Conservation (phyloP, 2,113 vertebrate genomes). For the cattle (Bos taurus) region ARS-UCD2.0 NC_037354.1:19208001-19208500, state of each 20-base stretch:
- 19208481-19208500: constrained; percentile 70
- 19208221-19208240: too few relatives aligned
- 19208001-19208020: too few relatives aligned
- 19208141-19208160: too few relatives aligned
- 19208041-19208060: too few relatives aligned
- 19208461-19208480: constrained; percentile 71
- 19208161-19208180: too few relatives aligned
- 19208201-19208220: too few relatives aligned
- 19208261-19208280: constrained; percentile 96
- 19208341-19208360: constrained; percentile 92
- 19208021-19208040: too few relatives aligned
- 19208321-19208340: constrained; percentile 98
- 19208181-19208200: too few relatives aligned
- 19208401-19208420: constrained; percentile 64
- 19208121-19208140: too few relatives aligned
- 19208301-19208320: constrained; percentile 97
- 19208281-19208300: constrained; percentile 95
- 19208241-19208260: constrained; percentile 90
- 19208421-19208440: constrained; percentile 71
- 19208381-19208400: constrained; percentile 29
- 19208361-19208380: constrained; percentile 88
- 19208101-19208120: too few relatives aligned
- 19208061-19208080: too few relatives aligned
- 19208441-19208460: constrained; percentile 68
- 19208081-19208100: too few relatives aligned